phyloP scores from a whole-genome alignment of 2,797 vertebrate genomes.

The Sebastes minor region DNA sequence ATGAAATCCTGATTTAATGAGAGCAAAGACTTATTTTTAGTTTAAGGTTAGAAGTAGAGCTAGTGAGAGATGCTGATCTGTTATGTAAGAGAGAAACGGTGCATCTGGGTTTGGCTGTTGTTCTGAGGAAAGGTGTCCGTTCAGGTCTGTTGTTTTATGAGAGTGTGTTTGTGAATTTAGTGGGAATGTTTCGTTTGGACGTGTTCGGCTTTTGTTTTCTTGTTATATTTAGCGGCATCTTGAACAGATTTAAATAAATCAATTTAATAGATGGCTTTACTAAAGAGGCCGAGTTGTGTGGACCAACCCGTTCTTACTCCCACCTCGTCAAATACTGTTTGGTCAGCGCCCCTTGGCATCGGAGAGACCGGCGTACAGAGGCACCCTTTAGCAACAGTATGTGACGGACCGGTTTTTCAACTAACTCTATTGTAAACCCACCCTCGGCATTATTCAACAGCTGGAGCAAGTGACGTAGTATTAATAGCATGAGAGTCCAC shows the following conservation, averaged over 20 bases:
- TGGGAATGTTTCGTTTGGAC: not conserved
- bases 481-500: too few relatives aligned
- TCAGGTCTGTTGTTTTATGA: not conserved
- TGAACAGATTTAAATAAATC: not conserved
- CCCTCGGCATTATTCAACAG: too few relatives aligned
- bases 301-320: too few relatives aligned
- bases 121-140: not conserved
- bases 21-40: not conserved
- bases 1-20: not conserved
- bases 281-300: not conserved
- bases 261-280: not conserved
- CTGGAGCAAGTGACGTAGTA: too few relatives aligned
- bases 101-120: constrained; percentile 16
- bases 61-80: not conserved
- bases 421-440: too few relatives aligned
- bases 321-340: too few relatives aligned
- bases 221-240: not conserved
- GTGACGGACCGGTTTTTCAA: too few relatives aligned
- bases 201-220: not conserved
- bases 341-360: too few relatives aligned
- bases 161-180: not conserved
- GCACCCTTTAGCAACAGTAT: too few relatives aligned
- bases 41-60: not conserved
- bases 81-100: not conserved
- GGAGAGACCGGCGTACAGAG: too few relatives aligned